Percentiles rank a stretch among this genome's conserved stretches.
phyloP scores from a whole-genome alignment of 2,888 invertebrate species.

The Anagyrus pseudococci region DNA sequence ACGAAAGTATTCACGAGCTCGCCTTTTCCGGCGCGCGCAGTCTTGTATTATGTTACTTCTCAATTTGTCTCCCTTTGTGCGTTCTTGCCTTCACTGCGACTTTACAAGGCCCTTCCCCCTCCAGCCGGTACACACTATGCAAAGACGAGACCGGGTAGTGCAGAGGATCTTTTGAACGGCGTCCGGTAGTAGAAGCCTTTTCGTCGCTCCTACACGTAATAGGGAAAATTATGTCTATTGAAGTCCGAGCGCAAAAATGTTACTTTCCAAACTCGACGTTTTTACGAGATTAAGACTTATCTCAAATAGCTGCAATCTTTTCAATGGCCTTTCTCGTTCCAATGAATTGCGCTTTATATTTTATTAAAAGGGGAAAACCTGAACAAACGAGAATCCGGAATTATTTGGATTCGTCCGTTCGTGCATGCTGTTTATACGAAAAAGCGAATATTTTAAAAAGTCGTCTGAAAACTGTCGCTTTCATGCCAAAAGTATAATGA shows the following conservation, averaged over 20 bases:
- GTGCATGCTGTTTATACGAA: too few relatives aligned
- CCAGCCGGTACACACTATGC: background rate
- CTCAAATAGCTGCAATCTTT: background rate
- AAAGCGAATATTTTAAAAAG: too few relatives aligned
- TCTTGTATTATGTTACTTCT: background rate
- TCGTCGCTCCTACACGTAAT: slow-evolving; percentile 4
- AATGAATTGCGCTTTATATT: too few relatives aligned
- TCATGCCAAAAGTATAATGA: too few relatives aligned
- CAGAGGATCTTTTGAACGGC: background rate
- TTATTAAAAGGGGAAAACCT: too few relatives aligned
- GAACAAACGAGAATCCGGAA: too few relatives aligned
- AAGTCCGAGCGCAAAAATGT: background rate
- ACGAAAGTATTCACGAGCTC: too few relatives aligned
- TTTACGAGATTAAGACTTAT: background rate
- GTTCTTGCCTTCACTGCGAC: background rate
- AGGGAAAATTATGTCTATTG: slow-evolving; percentile 1
- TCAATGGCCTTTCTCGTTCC: too few relatives aligned
- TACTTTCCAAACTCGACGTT: background rate
- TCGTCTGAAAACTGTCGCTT: too few relatives aligned
- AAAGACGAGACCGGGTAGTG: background rate
- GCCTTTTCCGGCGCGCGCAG: too few relatives aligned
- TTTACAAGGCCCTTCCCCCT: too few relatives aligned
- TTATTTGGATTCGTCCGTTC: too few relatives aligned
- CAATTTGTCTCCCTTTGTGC: background rate
- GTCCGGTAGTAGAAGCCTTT: background rate